phyloP scores from a whole-genome alignment of 1,140 invertebrate genomes.

The Microplitis mediator region DNA sequence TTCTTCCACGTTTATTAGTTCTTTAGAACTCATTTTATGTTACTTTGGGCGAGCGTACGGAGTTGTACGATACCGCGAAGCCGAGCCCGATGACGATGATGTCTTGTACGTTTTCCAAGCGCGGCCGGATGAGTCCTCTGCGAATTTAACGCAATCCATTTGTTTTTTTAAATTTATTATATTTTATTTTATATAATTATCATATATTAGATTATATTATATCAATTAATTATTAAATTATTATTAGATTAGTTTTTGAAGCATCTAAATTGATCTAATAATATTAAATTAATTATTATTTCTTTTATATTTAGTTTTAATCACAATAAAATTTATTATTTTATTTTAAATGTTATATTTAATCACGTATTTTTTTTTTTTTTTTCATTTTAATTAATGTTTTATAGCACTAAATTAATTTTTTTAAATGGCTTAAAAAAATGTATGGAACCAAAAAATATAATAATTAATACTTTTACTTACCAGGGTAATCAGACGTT shows the following conservation, averaged over 20 bases:
- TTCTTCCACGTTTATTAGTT: not conserved
- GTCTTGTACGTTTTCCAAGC: slow-evolving; percentile 64
- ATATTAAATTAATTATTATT: not conserved
- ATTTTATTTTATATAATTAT: not conserved
- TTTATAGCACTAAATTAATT: slow-evolving; percentile 1
- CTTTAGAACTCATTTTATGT: slow-evolving; percentile 32
- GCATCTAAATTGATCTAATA: not conserved
- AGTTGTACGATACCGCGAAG: slow-evolving; percentile 57
- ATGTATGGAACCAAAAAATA: not conserved
- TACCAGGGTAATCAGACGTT: slow-evolving; percentile 58
- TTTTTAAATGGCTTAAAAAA: not conserved
- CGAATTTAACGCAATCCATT: slow-evolving; percentile 54
- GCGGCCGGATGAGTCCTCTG: slow-evolving; percentile 60
- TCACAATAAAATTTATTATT: no score
- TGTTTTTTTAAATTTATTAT: slow-evolving; percentile 11
- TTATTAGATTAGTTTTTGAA: not conserved
- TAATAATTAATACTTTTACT: slow-evolving; percentile 22
- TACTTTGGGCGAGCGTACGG: slow-evolving; percentile 61
- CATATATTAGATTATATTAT: not conserved
- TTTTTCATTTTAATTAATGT: not conserved
- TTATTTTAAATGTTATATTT: no score
- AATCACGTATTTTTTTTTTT: no score
- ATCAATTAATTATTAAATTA: not conserved
- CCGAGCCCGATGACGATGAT: slow-evolving; percentile 57
- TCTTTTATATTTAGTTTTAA: no score